Conservation (phyloP, 2,888 invertebrate species). For the Rhogogaster chlorosoma region DNA sequence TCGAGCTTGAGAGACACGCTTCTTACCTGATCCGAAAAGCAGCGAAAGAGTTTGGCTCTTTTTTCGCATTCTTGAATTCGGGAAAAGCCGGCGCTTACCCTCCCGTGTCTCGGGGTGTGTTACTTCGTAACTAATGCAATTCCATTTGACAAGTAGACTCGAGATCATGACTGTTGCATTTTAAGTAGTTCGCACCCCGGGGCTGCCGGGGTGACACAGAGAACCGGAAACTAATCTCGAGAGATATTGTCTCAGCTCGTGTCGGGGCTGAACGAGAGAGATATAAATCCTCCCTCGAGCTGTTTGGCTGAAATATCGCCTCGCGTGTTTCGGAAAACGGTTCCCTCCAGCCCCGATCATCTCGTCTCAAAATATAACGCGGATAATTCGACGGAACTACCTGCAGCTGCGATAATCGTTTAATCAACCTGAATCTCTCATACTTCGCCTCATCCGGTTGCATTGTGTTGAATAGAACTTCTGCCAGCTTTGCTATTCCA, state of each 20-base stretch:
- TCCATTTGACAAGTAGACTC: slow-evolving; percentile 71
- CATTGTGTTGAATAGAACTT: not conserved
- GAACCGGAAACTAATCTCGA: slow-evolving; percentile 40
- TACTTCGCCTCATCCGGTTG: not conserved
- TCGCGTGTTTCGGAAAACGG: not conserved
- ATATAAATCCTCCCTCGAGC: slow-evolving; percentile 14
- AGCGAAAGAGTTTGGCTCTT: not conserved
- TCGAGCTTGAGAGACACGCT: not conserved
- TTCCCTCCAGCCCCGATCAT: not conserved
- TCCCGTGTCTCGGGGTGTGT: not conserved
- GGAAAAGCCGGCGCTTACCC: not conserved
- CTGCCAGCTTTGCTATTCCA: not conserved
- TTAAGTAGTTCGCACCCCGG: not conserved
- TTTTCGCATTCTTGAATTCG: not conserved
- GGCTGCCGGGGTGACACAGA: not conserved
- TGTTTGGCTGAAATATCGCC: not conserved
- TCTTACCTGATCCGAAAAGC: too few relatives aligned
- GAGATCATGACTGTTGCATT: slow-evolving; percentile 51
- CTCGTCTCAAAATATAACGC: not conserved
- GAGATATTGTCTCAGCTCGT: slow-evolving; percentile 34
- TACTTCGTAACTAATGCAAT: slow-evolving; percentile 66
- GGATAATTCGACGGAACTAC: not conserved
- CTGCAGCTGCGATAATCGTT: not conserved
- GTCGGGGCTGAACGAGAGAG: slow-evolving; percentile 27
- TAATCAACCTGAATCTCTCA: not conserved